phyloP scores from a whole-genome alignment of 2,888 invertebrate species.

The Tetranychus truncatus region DNA sequence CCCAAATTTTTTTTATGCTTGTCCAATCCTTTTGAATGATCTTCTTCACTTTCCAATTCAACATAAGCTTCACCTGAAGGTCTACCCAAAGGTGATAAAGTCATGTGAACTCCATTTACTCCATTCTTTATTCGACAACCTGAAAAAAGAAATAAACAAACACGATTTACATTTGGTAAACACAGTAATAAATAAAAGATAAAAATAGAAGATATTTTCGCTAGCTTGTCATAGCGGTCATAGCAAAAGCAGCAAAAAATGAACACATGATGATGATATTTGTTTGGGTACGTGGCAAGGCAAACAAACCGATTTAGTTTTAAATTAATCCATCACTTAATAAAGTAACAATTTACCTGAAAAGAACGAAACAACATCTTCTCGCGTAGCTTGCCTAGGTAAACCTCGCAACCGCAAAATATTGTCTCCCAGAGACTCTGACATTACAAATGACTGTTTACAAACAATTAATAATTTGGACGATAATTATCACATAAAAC shows the following conservation, averaged over 20 bases:
- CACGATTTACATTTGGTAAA: too few relatives aligned
- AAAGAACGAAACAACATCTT: constrained; percentile 63
- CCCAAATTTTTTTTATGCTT: constrained; percentile 76
- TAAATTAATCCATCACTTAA: background rate
- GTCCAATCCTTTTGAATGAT: constrained; percentile 55
- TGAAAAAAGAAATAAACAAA: constrained; percentile 11
- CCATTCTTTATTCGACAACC: constrained; percentile 44
- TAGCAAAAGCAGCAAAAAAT: background rate
- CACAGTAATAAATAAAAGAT: too few relatives aligned
- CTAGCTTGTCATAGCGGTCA: too few relatives aligned
- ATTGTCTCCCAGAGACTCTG: too few relatives aligned
- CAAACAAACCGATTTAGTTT: background rate
- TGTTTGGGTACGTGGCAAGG: background rate
- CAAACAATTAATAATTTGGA: too few relatives aligned
- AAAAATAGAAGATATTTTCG: too few relatives aligned
- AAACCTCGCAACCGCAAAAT: constrained; percentile 47
- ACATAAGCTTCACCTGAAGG: constrained; percentile 81
- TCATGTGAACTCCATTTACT: constrained; percentile 57
- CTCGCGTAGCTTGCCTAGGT: constrained; percentile 69
- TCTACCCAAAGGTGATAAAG: constrained; percentile 61
- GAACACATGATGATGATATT: background rate
- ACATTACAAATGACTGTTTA: too few relatives aligned
- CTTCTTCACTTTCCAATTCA: constrained; percentile 55
- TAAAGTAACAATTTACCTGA: constrained; percentile 17
- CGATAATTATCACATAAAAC: too few relatives aligned